A percentile compares a stretch with the other conserved stretches of the same genome.
Conservation (phyloP, 2,113 vertebrate species). For the Polypterus senegalus region DNA sequence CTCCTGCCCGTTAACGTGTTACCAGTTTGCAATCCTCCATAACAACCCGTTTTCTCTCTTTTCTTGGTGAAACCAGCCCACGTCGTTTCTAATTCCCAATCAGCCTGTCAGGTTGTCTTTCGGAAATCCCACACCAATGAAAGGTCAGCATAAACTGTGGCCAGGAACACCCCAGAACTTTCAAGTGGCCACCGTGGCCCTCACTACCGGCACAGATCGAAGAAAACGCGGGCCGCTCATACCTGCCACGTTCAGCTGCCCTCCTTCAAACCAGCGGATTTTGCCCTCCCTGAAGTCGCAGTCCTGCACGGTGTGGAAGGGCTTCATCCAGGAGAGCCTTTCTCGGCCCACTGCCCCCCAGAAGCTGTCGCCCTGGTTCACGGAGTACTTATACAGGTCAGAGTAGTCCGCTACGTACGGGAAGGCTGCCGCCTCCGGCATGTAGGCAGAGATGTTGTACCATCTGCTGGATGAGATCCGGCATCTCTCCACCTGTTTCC, state of each 20-base stretch:
- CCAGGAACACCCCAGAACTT: no score
- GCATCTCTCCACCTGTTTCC: background rate
- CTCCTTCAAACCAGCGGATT: slow-evolving; percentile 37
- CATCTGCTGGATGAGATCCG: background rate
- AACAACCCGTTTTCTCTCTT: no score
- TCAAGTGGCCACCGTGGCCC: no score
- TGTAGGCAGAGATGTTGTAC: slow-evolving; percentile 36
- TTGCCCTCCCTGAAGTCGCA: slow-evolving; percentile 38
- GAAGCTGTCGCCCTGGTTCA: slow-evolving; percentile 41
- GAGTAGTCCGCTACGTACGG: slow-evolving; percentile 29
- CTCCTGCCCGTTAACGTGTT: no score
- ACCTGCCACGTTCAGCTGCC: slow-evolving; percentile 34
- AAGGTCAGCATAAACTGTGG: no score
- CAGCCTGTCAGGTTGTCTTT: no score
- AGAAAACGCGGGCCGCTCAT: slow-evolving; percentile 2
- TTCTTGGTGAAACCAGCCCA: no score
- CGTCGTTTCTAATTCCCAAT: no score
- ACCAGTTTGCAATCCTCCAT: no score
- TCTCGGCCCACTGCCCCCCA: slow-evolving; percentile 47
- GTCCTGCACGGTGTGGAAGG: slow-evolving; percentile 48
- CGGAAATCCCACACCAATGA: no score
- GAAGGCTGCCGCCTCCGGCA: slow-evolving; percentile 50
- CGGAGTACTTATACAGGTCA: slow-evolving; percentile 44
- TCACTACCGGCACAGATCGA: background rate
- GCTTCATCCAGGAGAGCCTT: slow-evolving; percentile 47